Percentiles rank a stretch among this genome's conserved stretches.
These are phyloP conservation scores for Pygmarrhopalites habei DNA, from an alignment of 1,140 invertebrate species.

Conservation along the genomic window DNA sequence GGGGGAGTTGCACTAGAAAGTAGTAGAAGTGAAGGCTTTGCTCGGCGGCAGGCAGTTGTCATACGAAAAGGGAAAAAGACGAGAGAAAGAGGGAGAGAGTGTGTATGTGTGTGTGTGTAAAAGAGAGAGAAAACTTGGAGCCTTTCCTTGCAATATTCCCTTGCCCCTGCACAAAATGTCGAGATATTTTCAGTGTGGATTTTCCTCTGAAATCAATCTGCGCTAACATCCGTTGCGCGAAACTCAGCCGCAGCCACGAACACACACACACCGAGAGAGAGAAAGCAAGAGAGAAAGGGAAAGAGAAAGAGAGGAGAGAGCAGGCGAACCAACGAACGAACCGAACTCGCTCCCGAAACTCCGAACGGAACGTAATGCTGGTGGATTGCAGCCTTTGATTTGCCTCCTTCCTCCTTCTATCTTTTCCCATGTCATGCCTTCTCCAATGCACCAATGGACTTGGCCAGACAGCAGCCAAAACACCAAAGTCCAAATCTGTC, in stretches of 20 bases:
- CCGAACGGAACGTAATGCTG: no score
- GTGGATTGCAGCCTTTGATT: neutral
- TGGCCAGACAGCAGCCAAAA: slow-evolving; percentile 16
- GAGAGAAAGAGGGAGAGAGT: neutral
- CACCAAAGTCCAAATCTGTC: slow-evolving; percentile 14
- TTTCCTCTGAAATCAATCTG: slow-evolving; percentile 26
- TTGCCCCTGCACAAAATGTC: neutral
- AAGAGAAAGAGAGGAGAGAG: neutral
- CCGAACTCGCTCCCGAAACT: neutral
- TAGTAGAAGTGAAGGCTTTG: no score
- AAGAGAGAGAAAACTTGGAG: neutral
- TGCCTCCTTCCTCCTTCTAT: neutral
- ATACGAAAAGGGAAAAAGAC: neutral
- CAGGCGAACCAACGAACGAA: neutral
- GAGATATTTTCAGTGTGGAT: slow-evolving; percentile 10
- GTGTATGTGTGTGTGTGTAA: neutral
- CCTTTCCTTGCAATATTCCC: neutral
- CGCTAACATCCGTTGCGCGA: slow-evolving; percentile 31
- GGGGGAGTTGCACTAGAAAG: neutral
- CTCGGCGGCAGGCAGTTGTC: neutral
- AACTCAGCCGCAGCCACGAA: slow-evolving; percentile 29
- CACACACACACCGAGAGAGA: neutral
- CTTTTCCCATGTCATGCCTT: neutral
- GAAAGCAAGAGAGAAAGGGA: neutral
- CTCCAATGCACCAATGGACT: slow-evolving; percentile 7